Percentiles rank a stretch among this genome's conserved stretches.
These are phyloP conservation scores for Microplitis manilae DNA, from an alignment of 2,888 invertebrate species.

Conservation along the genomic window DNA sequence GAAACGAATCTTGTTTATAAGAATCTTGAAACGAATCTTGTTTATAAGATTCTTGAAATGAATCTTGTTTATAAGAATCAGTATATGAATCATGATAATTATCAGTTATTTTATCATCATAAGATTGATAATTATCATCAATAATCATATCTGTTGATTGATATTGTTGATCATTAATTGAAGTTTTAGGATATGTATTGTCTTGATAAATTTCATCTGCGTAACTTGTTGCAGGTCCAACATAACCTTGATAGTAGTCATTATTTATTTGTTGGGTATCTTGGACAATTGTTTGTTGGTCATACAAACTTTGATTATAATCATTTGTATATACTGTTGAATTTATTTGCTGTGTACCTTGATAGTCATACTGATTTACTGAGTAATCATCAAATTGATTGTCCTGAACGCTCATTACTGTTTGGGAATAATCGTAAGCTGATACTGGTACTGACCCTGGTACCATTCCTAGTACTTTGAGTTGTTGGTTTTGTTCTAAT, in stretches of 20 bases:
- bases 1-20: conserved; percentile 24
- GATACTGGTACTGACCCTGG: too few relatives aligned
- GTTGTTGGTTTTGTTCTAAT: too few relatives aligned
- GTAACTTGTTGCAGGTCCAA: background rate
- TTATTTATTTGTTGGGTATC: too few relatives aligned
- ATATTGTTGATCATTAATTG: conserved; percentile 56
- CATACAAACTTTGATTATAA: background rate
- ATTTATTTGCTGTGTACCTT: background rate
- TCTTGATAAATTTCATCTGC: conserved; percentile 43
- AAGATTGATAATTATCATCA: conserved; percentile 55
- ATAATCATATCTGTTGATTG: conserved; percentile 36
- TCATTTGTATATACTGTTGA: conserved; percentile 34
- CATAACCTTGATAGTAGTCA: background rate
- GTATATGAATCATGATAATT: conserved; percentile 50
- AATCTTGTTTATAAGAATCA: conserved; percentile 43
- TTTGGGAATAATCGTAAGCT: conserved; percentile 43
- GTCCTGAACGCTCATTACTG: conserved; percentile 54
- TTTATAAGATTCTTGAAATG: conserved; percentile 45
- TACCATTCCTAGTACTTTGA: too few relatives aligned
- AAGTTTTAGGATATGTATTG: conserved; percentile 61
- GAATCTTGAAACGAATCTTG: conserved; percentile 48
- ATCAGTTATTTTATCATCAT: conserved; percentile 58
- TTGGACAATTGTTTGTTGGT: background rate
- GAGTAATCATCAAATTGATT: conserved; percentile 57
- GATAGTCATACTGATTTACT: conserved; percentile 41